These are phyloP conservation scores for Perca flavescens DNA, from an alignment of 2,113 vertebrate species.

Conservation along the genomic window DNA sequence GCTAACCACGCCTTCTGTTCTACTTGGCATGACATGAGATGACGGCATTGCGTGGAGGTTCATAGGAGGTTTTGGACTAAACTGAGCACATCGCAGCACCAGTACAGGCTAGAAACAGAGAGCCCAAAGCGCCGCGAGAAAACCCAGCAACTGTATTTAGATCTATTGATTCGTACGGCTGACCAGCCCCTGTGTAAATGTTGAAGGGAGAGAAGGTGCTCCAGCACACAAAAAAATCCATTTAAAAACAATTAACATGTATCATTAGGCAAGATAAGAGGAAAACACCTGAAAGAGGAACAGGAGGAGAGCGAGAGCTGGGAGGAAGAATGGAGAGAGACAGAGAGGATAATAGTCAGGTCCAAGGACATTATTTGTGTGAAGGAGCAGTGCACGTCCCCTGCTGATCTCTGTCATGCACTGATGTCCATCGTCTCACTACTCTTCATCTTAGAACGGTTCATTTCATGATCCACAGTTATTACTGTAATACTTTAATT, in stretches of 20 bases:
- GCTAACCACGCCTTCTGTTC: conserved; percentile 44
- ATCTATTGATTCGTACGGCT: conserved; percentile 58
- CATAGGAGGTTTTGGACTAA: neutral
- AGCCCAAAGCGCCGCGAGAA: conserved; percentile 7
- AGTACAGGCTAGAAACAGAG: neutral
- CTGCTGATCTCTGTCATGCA: conserved; percentile 36
- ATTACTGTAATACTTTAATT: conserved; percentile 38
- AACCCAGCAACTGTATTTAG: conserved; percentile 50
- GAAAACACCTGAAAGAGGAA: conserved; percentile 65
- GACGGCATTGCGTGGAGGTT: neutral
- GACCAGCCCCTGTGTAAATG: conserved; percentile 45
- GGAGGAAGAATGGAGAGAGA: neutral
- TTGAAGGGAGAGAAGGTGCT: conserved; percentile 48
- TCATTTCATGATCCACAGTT: conserved; percentile 35
- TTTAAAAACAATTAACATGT: conserved; percentile 80
- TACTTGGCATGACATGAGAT: neutral
- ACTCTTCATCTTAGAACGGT: conserved; percentile 45
- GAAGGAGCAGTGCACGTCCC: conserved; percentile 25
- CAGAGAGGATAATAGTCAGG: conserved; percentile 30
- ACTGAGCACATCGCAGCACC: neutral
- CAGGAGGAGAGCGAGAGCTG: conserved; percentile 14
- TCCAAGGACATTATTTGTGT: conserved; percentile 49
- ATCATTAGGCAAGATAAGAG: conserved; percentile 73
- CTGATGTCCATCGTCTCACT: conserved; percentile 29
- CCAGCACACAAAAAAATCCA: conserved; percentile 47